A percentile compares a stretch with the other conserved stretches of the same genome.
Evolutionary conservation across 2,797 vertebrate species (phyloP).

Genomic region (Poeciliopsis infans): DNA sequence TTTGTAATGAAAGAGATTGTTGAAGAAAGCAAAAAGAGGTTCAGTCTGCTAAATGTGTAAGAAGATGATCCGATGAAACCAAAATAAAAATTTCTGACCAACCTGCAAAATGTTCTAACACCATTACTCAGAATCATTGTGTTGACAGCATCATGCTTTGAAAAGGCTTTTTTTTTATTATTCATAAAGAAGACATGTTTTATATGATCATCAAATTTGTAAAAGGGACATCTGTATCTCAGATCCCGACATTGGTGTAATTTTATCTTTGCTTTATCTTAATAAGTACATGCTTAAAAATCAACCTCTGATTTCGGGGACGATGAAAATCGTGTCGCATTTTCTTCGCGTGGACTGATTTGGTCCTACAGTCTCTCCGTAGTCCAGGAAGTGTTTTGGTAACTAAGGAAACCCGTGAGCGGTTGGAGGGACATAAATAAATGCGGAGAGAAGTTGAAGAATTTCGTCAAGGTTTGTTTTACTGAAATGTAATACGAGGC

Average conservation of each 20-base stretch:
- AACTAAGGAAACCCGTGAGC: constrained; percentile 58
- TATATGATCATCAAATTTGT: neutral
- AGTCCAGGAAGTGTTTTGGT: constrained; percentile 73
- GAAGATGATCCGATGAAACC: neutral
- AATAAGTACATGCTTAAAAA: neutral
- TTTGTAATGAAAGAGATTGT: neutral
- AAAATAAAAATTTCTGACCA: neutral
- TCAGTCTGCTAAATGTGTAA: neutral
- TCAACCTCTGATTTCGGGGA: neutral
- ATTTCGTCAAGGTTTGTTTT: constrained; percentile 6
- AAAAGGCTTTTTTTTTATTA: neutral
- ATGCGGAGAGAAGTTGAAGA: neutral
- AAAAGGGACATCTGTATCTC: neutral
- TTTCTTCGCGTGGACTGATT: neutral
- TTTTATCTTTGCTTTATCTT: neutral
- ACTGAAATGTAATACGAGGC: neutral
- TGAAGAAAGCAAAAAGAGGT: neutral
- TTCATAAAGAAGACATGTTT: neutral
- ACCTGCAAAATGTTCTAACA: neutral
- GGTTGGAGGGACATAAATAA: neutral
- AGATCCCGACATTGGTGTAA: neutral
- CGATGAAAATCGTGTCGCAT: neutral
- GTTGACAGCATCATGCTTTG: neutral
- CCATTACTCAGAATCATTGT: neutral
- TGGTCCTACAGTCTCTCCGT: constrained; percentile 60